Evolutionary conservation across 2,888 invertebrate species (phyloP).

Genomic region (Prosapia bicincta): DNA sequence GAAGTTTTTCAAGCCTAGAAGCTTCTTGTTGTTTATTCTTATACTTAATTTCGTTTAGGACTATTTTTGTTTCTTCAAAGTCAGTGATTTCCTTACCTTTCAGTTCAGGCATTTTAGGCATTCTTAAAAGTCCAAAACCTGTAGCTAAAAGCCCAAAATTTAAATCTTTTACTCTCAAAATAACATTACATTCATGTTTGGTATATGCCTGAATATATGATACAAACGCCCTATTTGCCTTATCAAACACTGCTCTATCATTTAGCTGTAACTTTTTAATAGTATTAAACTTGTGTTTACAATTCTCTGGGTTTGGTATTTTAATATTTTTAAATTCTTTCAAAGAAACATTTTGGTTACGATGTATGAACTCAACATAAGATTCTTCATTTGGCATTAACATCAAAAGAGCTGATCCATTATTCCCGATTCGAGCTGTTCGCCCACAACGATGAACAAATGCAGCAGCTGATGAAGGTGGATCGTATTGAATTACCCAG

Average conservation of each 20-base stretch:
- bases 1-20: slow-evolving; percentile 66
- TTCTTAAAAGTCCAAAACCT: slow-evolving; percentile 83
- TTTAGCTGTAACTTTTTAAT: slow-evolving; percentile 62
- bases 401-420: slow-evolving; percentile 83
- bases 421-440: slow-evolving; percentile 86
- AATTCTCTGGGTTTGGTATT: slow-evolving; percentile 3
- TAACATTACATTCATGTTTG: slow-evolving; percentile 92
- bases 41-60: slow-evolving; percentile 72
- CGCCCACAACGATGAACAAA: slow-evolving; percentile 96
- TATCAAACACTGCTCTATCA: slow-evolving; percentile 79
- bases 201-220: slow-evolving; percentile 91
- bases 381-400: slow-evolving; percentile 82
- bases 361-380: slow-evolving; percentile 84
- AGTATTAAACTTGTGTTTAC: slow-evolving; percentile 43
- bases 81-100: slow-evolving; percentile 58
- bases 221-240: slow-evolving; percentile 89
- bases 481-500: slow-evolving; percentile 99
- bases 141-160: slow-evolving; percentile 80
- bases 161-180: slow-evolving; percentile 81
- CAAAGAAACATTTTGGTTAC: slow-evolving; percentile 72
- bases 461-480: slow-evolving; percentile 80
- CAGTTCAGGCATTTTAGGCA: slow-evolving; percentile 95
- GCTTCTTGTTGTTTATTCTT: slow-evolving; percentile 75
- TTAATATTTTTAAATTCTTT: slow-evolving; percentile 16
- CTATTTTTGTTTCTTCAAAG: slow-evolving; percentile 60